phyloP scores from a whole-genome alignment of 1,140 invertebrate species.

The Listronotus oregonensis region DNA sequence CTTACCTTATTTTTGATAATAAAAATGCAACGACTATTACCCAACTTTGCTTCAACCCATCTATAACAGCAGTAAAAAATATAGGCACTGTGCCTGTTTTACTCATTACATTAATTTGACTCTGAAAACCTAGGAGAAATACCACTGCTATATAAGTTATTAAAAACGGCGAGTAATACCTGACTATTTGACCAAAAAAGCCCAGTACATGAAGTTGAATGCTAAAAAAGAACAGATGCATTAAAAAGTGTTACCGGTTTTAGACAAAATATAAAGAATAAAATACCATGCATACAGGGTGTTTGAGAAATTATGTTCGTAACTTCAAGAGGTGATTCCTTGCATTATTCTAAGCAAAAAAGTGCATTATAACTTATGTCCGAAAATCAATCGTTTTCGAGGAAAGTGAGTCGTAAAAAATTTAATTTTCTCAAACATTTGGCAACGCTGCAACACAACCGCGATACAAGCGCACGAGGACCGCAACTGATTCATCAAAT shows the following conservation, averaged over 20 bases:
- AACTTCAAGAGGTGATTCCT: no score
- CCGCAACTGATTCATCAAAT: no score
- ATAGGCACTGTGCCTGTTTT: slow-evolving; percentile 43
- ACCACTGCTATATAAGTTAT: slow-evolving; percentile 56
- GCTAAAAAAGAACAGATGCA: slow-evolving; percentile 44
- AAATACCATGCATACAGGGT: no score
- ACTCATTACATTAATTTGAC: slow-evolving; percentile 50
- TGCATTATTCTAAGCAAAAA: no score
- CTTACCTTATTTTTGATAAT: slow-evolving; percentile 3
- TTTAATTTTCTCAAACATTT: no score
- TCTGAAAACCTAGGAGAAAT: slow-evolving; percentile 54
- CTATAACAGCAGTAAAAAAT: slow-evolving; percentile 55
- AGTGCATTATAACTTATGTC: no score
- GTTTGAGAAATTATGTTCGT: no score
- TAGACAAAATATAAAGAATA: background rate
- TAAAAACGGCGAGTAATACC: slow-evolving; percentile 55
- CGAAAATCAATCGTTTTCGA: no score
- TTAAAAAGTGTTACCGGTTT: no score
- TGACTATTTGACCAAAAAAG: slow-evolving; percentile 52
- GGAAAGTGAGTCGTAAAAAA: no score
- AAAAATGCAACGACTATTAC: background rate
- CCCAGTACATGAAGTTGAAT: slow-evolving; percentile 49
- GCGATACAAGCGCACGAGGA: no score
- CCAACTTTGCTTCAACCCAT: slow-evolving; percentile 55
- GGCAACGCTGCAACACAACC: no score